Evolutionary conservation across 1,140 invertebrate species (phyloP).

Genomic region (Leptinotarsa lineolata): DNA sequence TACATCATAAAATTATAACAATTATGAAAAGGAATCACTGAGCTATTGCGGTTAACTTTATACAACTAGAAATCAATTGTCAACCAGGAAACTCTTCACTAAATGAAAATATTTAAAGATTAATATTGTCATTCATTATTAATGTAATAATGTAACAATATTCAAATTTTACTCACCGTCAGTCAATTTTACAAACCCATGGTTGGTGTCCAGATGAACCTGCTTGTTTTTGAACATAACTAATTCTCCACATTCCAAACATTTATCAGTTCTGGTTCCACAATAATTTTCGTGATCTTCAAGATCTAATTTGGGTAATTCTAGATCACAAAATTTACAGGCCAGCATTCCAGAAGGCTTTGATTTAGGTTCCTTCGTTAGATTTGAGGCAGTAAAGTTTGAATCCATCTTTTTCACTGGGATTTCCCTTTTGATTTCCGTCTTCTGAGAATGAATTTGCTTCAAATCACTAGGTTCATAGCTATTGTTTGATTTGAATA

Average conservation of each 20-base stretch:
- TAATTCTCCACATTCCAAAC: slow-evolving; percentile 66
- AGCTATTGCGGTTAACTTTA: no score
- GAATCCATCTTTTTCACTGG: not conserved
- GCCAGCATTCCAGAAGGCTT: slow-evolving; percentile 48
- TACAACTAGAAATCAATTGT: no score
- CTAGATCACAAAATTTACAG: slow-evolving; percentile 67
- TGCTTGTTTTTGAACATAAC: slow-evolving; percentile 70
- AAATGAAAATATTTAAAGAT: no score
- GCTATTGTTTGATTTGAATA: not conserved
- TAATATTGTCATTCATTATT: not conserved
- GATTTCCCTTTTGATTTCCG: slow-evolving; percentile 16
- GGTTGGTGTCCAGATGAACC: slow-evolving; percentile 66
- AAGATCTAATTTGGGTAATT: slow-evolving; percentile 63
- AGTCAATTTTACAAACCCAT: slow-evolving; percentile 62
- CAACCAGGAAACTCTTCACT: no score
- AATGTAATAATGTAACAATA: not conserved
- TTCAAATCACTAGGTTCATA: not conserved
- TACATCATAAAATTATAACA: no score
- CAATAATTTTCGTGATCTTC: slow-evolving; percentile 68
- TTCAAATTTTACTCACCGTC: slow-evolving; percentile 53
- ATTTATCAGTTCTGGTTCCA: slow-evolving; percentile 68
- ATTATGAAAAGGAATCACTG: no score
- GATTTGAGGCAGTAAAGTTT: not conserved
- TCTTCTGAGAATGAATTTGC: slow-evolving; percentile 4
- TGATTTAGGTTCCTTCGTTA: slow-evolving; percentile 20